Base-by-base conservation (phyloP, 1,140 invertebrate species). In the Eufriesea mexicana region DNA sequence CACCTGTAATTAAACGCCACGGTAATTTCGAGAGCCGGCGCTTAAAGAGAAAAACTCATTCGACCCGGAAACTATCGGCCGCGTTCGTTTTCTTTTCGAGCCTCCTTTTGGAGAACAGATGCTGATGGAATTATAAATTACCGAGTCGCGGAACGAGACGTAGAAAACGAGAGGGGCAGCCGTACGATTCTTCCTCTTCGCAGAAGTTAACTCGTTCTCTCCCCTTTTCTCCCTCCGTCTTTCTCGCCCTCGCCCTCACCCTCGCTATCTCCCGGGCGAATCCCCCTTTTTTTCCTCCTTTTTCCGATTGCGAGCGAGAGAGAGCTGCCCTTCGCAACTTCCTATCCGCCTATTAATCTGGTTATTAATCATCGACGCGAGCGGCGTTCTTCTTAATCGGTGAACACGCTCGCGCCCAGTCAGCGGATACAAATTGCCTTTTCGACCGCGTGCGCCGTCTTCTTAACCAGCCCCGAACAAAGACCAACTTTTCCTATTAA, bases 291-390 rank as follows among this genome's bases (percentile, higher is more conserved):
- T 75, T 59, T 75, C 49, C 28, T 57, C 25, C 25, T 49, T 45
- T 47, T 57, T 28, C 14, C 61, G 42, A 75, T 49, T 64, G 72
- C 79, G 18, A 55, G 18, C 54, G 54, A 61, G 25, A 55, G 51
- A 51, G 47, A 23, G 49, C 16, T 78, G 25, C 61, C 74, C 72
- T 59, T 80, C 84, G 62, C 68, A 86, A 88, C 76, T 89, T 86
- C 64, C 83, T 87, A 84, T 92, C 89, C 82, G 72, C 79, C 85
- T 87, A 92, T 92, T 91, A 91, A 92, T 91, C 87, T 91, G 85
- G 86, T 91, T 92, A 92, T 92, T 92, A 90, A 91, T 92, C 90
- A 92, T 90, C 89, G 86, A 89, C 82, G 75, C 86, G 84, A 89
- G 72, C 75, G 84, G 85, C 86, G 87, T 87, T 90, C 70, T 74